Evolutionary conservation across 2,888 invertebrate species (phyloP), one percentile per base, ranked within the genome.

Genomic region (Chaetoderma sp.): DNA sequence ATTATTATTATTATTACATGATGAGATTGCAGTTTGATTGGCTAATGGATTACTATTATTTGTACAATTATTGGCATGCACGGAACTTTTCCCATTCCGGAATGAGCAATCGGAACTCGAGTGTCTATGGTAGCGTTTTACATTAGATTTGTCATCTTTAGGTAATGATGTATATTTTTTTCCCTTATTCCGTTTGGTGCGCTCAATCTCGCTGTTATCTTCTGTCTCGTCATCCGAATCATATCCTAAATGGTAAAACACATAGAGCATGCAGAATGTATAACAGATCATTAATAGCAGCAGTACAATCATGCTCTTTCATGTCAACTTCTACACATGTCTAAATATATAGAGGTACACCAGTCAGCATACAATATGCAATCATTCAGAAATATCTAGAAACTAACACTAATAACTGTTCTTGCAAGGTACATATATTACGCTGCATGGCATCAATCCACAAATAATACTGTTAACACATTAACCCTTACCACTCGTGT

Each of bases 181-280:
- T 67, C 81, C 82, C 49, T 77, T 77, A 69, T 74, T 79, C 67
- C 77, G 71, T 33, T 79, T 76, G 49, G 78, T 78, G 71, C 79
- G 79, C 60, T 68, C 74, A 49, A 77, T 70, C 59, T 75, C 76
- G 33, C 76, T 76, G 33, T 69, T 71, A 58, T 78, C 78, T 60
- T 78, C 80, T 62, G 77, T 77, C 58, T 81, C 82, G 63, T 84
- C 84, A 69, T 84, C 84, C 39, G 81, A 76, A 69, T 83, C 82
- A 75, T 79, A 83, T 67, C 83, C 83, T 83, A 83, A 52, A 83
- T 80, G n/a, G 75, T 67, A 74, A 60, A 58, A 63, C 57, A 67
- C 56, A 52, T 42, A 39, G 33, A 59, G 50, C 70, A 67, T 64
- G 67, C 67, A 62, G 32, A 33, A 62, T 62, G 54, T 55, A 62